Evolutionary conservation across 1,140 invertebrate species (phyloP), one percentile per base, ranked within the genome.

Genomic region (Papilio glaucus): DNA sequence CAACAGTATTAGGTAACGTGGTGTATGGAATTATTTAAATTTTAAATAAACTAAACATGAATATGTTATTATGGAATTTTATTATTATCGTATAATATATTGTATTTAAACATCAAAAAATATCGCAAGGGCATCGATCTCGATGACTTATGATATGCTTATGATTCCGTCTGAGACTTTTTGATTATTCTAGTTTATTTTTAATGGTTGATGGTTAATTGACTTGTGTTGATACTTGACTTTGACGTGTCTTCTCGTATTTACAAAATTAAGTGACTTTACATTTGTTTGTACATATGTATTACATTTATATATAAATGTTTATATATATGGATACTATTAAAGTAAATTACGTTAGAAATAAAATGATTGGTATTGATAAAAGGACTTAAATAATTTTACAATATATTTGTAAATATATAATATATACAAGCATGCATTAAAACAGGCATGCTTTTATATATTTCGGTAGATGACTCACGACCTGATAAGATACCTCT

Each of bases 401-500:
- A n/a, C 6, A 13, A 42, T 4, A 42, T 42, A 42, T 42, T 42
- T 42, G 42, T 49, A 49, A 49, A 49, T 49, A n/a, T n/a, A n/a
- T n/a, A n/a, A n/a, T n/a, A n/a, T n/a, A n/a, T n/a, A n/a, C n/a
- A n/a, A n/a, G n/a, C n/a, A n/a, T 49, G 18, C 7, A 21, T 21
- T 21, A 49, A 10, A 49, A 10, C 8, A 21, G 7, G 18, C 18
- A 21, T 21, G 18, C 21, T 49, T 49, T 21, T 49, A 9, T 49
- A 18, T 49, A n/a, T 49, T 49, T 49, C 8, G 8, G 18, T 15
- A 8, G 45, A 49, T 49, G 45, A 49, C 45, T 49, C 45, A 49
- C 18, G 21, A 49, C 21, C 8, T 49, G 45, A 49, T 49, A 37
- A 72, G 29, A 61, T 29, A 71, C 63, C 65, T 39, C 67, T 60